Conservation (phyloP, 2,797 vertebrate genomes). For the Chiroxiphia lanceolata region DNA sequence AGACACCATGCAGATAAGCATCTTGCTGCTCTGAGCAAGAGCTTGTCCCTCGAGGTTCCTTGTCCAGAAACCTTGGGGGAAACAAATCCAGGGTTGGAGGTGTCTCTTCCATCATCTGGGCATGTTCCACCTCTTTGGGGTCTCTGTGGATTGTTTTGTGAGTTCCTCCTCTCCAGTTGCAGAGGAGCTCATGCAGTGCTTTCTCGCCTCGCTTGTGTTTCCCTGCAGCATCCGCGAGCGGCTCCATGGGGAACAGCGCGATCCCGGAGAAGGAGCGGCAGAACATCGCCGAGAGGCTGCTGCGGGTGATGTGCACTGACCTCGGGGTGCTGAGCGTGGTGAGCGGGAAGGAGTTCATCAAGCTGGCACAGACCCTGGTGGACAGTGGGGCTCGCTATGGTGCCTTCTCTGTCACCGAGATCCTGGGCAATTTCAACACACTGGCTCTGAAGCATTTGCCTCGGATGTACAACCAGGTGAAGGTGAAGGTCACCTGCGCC, state of each 20-base stretch:
- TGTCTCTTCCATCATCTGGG: background rate
- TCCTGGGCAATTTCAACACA: constrained; percentile 94
- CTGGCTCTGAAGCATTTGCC: constrained; percentile 95
- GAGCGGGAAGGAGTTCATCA: constrained; percentile 96
- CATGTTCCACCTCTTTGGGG: background rate
- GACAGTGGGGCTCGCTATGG: constrained; percentile 96
- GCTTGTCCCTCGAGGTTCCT: background rate
- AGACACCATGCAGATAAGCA: background rate
- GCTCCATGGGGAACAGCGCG: constrained; percentile 78
- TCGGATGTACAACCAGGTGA: constrained; percentile 99
- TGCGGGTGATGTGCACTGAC: constrained; percentile 95
- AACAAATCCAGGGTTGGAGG: background rate
- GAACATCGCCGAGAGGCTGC: constrained; percentile 93
- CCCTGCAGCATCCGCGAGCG: constrained; percentile 68
- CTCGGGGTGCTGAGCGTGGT: constrained; percentile 90
- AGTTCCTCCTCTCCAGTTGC: background rate
- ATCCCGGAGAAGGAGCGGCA: constrained; percentile 97
- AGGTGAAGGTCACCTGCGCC: constrained; percentile 97
- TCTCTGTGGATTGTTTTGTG: background rate
- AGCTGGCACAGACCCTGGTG: constrained; percentile 96
- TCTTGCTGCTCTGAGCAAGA: background rate
- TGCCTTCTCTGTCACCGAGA: constrained; percentile 93
- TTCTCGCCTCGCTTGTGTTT: background rate
- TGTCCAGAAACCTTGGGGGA: background rate
- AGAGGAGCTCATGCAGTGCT: background rate